Conservation (phyloP, 2,113 vertebrate species). For the Ammodytes marinus region DNA sequence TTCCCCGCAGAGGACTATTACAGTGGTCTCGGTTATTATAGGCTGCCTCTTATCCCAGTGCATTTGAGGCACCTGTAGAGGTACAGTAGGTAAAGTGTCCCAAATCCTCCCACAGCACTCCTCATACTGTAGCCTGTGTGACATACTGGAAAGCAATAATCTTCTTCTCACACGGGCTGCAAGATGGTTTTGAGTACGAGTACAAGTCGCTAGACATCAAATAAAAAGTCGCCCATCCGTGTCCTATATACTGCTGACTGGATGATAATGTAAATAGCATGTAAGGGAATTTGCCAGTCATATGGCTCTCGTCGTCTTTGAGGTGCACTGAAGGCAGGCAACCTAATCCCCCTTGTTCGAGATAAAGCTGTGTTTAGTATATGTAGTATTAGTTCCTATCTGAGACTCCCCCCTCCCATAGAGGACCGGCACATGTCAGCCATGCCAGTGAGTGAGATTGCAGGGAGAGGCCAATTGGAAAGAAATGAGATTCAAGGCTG, state of each 20-base stretch:
- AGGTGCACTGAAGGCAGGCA: constrained; percentile 79
- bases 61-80: constrained; percentile 52
- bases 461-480: constrained; percentile 97
- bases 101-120: constrained; percentile 21
- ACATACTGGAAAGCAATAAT: constrained; percentile 64
- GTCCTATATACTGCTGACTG: constrained; percentile 81
- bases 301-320: constrained; percentile 75
- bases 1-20: constrained; percentile 8
- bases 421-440: constrained; percentile 94
- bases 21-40: constrained; percentile 7
- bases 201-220: constrained; percentile 75
- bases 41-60: constrained; percentile 17
- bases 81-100: constrained; percentile 8
- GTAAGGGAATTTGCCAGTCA: constrained; percentile 76
- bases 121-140: constrained; percentile 37
- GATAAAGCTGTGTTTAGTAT: constrained; percentile 88
- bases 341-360: constrained; percentile 79
- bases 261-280: constrained; percentile 81
- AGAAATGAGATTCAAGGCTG: constrained; percentile 99
- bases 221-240: constrained; percentile 72
- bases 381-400: constrained; percentile 79
- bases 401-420: constrained; percentile 71
- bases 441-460: constrained; percentile 93
- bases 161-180: constrained; percentile 57
- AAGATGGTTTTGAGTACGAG: constrained; percentile 68